Evolutionary conservation across 2,888 invertebrate species (phyloP).

Genomic region (Mesochorus sp.): DNA sequence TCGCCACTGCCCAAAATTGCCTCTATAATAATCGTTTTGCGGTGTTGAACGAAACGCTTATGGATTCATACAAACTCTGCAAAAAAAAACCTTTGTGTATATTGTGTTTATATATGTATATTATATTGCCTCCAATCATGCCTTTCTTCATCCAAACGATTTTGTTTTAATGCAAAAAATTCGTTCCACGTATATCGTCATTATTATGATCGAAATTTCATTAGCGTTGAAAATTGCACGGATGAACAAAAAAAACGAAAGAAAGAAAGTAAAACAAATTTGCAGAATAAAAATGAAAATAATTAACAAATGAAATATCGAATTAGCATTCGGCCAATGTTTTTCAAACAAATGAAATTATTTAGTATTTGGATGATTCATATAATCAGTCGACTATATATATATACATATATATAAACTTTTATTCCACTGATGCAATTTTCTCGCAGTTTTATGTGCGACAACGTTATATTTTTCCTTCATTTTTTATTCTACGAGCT

Average conservation of each 20-base stretch:
- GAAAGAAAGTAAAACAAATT: neutral
- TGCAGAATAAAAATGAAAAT: neutral
- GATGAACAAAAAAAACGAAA: neutral
- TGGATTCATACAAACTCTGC: conserved; percentile 19
- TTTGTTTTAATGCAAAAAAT: neutral
- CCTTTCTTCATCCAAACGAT: neutral
- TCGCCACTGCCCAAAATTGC: conserved; percentile 26
- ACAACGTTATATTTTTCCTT: no score
- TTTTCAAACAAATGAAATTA: no score
- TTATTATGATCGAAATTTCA: neutral
- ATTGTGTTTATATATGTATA: neutral
- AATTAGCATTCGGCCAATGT: no score
- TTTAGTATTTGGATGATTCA: no score
- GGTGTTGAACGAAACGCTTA: conserved; percentile 38
- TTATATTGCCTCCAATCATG: neutral
- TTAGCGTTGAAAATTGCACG: neutral
- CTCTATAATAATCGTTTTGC: conserved; percentile 22
- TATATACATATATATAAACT: no score
- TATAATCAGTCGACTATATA: no score
- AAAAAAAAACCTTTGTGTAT: no score
- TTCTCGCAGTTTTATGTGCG: no score
- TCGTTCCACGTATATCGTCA: neutral
- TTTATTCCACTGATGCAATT: no score
- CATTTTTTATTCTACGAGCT: neutral
- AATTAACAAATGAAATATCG: neutral